phyloP scores from a whole-genome alignment of 1,140 invertebrate genomes.

The Mylabris phalerata region DNA sequence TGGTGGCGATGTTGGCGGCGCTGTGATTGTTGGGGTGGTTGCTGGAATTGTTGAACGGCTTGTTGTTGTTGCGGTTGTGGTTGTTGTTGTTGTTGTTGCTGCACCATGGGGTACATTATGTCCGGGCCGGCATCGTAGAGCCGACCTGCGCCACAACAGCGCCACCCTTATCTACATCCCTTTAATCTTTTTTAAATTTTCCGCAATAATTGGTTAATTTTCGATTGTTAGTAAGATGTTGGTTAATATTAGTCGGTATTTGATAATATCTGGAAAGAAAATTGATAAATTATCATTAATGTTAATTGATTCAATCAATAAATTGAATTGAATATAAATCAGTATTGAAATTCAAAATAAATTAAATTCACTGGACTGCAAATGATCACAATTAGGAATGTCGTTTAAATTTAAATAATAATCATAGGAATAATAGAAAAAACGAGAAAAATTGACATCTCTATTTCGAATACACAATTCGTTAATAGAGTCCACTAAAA shows the following conservation, averaged over 20 bases:
- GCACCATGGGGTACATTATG: slow-evolving; percentile 42
- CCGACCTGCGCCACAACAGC: slow-evolving; percentile 22
- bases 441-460: too few relatives aligned
- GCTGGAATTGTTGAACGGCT: slow-evolving; percentile 5
- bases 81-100: slow-evolving; percentile 23
- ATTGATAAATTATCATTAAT: slow-evolving; percentile 12
- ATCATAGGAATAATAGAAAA: too few relatives aligned
- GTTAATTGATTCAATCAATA: too few relatives aligned
- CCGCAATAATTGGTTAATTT: background rate
- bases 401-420: too few relatives aligned
- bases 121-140: slow-evolving; percentile 34
- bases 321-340: too few relatives aligned
- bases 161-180: slow-evolving; percentile 6
- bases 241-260: background rate
- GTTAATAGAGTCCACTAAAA: too few relatives aligned
- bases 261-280: slow-evolving; percentile 12
- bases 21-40: background rate
- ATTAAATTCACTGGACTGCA: too few relatives aligned
- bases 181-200: background rate
- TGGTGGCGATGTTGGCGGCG: slow-evolving; percentile 2
- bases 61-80: slow-evolving; percentile 19
- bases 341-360: too few relatives aligned
- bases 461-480: too few relatives aligned
- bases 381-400: too few relatives aligned
- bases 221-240: slow-evolving; percentile 1